Evolutionary conservation across 2,797 vertebrate genomes (phyloP).

Genomic region (Hydrocynus forskahlii): DNA sequence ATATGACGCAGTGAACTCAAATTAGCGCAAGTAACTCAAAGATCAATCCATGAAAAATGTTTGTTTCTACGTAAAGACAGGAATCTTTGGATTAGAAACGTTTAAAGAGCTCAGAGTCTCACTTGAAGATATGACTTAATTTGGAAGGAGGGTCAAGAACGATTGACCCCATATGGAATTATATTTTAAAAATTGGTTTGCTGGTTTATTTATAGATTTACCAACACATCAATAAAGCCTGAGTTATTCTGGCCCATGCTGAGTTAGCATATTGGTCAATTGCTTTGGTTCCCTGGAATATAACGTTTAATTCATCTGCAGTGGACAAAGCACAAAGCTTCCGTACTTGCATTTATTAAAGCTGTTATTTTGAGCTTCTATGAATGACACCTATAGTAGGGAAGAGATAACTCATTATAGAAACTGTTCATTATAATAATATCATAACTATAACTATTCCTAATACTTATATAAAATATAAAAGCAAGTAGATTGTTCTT

Average conservation of each 20-base stretch:
- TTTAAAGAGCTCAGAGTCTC: background rate
- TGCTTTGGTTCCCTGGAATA: background rate
- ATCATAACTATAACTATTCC: too few species aligned
- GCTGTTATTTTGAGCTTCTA: too few species aligned
- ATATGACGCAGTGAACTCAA: background rate
- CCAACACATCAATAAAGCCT: background rate
- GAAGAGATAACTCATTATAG: too few species aligned
- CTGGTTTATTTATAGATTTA: background rate
- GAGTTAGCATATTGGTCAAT: background rate
- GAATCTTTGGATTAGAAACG: background rate
- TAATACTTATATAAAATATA: too few species aligned
- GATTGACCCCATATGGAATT: background rate
- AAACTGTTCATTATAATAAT: too few species aligned
- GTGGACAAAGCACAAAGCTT: too few species aligned
- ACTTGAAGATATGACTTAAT: background rate
- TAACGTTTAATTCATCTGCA: too few species aligned
- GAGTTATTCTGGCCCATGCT: background rate
- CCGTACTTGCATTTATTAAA: too few species aligned
- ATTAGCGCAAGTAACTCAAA: background rate
- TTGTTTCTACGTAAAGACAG: background rate
- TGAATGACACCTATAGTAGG: too few species aligned
- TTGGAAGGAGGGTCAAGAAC: background rate
- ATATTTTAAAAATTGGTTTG: slow-evolving; percentile 1
- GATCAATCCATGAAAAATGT: background rate
- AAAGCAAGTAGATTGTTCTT: too few species aligned